Percentiles rank a stretch among this genome's conserved stretches.
These are phyloP conservation scores for Heliconius sara DNA, from an alignment of 2,888 invertebrate species.

Conservation along the genomic window DNA sequence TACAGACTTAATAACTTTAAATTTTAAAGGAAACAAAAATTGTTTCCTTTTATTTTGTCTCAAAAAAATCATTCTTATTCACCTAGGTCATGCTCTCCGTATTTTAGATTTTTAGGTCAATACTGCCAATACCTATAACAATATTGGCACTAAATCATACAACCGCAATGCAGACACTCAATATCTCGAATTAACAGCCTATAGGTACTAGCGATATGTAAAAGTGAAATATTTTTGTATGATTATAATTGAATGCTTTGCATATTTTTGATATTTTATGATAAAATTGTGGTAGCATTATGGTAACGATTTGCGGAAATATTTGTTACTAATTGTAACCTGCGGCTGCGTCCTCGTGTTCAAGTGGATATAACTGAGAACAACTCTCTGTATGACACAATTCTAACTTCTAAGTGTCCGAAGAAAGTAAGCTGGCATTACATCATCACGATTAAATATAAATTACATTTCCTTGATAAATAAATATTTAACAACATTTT, in stretches of 20 bases:
- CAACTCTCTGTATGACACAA: no score
- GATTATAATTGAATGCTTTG: not conserved
- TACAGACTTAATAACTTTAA: no score
- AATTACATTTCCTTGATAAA: no score
- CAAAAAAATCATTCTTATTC: not conserved
- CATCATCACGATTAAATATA: no score
- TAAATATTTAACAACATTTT: no score
- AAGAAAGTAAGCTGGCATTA: no score
- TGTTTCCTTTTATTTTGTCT: not conserved
- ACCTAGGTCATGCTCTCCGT: not conserved
- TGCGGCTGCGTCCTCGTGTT: no score
- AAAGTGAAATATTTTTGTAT: not conserved
- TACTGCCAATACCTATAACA: not conserved
- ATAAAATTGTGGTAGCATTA: not conserved
- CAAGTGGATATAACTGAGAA: no score
- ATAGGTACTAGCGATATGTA: not conserved
- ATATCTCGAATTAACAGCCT: constrained; percentile 1
- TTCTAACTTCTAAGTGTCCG: no score
- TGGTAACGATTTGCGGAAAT: no score
- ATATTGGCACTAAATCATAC: constrained; percentile 3
- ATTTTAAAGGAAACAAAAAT: not conserved
- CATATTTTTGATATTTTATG: not conserved
- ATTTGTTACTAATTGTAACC: no score
- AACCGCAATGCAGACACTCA: constrained; percentile 3
- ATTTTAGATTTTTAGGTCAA: not conserved